A percentile compares a stretch with the other conserved stretches of the same genome.
These are phyloP conservation scores for Clusia tigrina DNA, from an alignment of 2,888 invertebrate species.

Conservation along the genomic window DNA sequence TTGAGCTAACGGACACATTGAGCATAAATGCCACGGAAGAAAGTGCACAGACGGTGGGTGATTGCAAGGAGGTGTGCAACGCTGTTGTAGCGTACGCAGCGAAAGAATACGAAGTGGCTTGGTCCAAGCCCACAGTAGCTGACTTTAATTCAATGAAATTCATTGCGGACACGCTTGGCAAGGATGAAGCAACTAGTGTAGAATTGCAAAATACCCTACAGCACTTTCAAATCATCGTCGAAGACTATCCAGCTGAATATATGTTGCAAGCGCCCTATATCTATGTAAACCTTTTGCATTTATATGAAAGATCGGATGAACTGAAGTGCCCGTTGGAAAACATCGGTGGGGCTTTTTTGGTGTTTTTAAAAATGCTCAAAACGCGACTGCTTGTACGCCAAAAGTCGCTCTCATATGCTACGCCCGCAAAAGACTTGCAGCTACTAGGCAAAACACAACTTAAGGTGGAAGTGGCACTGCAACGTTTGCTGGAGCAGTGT, in stretches of 20 bases:
- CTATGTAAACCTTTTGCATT: constrained; percentile 47
- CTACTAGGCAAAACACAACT: constrained; percentile 39
- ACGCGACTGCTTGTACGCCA: constrained; percentile 41
- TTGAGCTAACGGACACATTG: constrained; percentile 26
- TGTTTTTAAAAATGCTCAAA: constrained; percentile 43
- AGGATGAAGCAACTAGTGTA: constrained; percentile 23
- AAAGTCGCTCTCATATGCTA: constrained; percentile 36
- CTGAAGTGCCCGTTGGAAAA: constrained; percentile 33
- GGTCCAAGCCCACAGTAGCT: constrained; percentile 48
- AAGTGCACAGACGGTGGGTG: not conserved
- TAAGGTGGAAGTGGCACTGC: constrained; percentile 43
- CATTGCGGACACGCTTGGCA: constrained; percentile 45
- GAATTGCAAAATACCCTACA: constrained; percentile 48
- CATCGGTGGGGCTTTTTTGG: constrained; percentile 41
- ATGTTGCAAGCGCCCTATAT: constrained; percentile 60
- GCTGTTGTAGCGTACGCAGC: not conserved
- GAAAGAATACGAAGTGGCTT: constrained; percentile 50
- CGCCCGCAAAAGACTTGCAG: constrained; percentile 12
- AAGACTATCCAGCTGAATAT: constrained; percentile 61
- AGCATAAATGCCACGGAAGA: constrained; percentile 28
- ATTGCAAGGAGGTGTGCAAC: not conserved
- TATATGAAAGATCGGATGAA: constrained; percentile 38
- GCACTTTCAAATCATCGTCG: constrained; percentile 51
- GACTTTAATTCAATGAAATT: constrained; percentile 54
- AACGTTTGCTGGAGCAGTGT: constrained; percentile 40